Evolutionary conservation across 2,888 invertebrate species (phyloP).

Genomic region (Caradrina clavipalpis): DNA sequence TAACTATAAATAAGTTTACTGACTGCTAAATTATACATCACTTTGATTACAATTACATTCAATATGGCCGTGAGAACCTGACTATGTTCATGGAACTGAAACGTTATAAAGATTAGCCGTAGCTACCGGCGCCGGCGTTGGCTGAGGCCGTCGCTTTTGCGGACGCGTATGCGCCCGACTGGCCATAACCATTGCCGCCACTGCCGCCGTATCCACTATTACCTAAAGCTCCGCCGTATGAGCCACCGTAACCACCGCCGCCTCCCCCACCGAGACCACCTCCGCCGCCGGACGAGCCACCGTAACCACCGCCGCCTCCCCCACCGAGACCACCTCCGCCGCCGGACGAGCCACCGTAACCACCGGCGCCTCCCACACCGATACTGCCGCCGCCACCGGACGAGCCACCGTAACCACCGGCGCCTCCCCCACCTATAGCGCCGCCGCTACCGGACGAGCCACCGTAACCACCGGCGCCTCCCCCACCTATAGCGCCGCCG

Average conservation of each 20-base stretch:
- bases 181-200: conserved; percentile 59
- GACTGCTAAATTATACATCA: conserved; percentile 58
- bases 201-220: too few relatives aligned
- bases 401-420: conserved; percentile 34
- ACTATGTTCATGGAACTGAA: conserved; percentile 52
- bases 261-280: conserved; percentile 19
- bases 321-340: conserved; percentile 35
- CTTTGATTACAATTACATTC: conserved; percentile 56
- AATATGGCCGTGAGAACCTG: conserved; percentile 63
- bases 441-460: conserved; percentile 12
- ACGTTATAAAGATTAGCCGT: conserved; percentile 68
- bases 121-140: conserved; percentile 75
- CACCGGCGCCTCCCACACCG: too few relatives aligned
- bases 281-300: conserved; percentile 27
- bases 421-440: neutral
- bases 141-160: conserved; percentile 80
- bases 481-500: conserved; percentile 18
- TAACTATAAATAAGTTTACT: conserved; percentile 63
- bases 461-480: conserved; percentile 51
- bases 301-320: conserved; percentile 45
- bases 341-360: conserved; percentile 16
- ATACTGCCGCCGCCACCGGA: conserved; percentile 26
- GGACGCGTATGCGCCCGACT: conserved; percentile 72
- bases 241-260: conserved; percentile 6
- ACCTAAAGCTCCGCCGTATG: too few relatives aligned